Conservation (phyloP, 2,888 invertebrate genomes). For the Archips crataeganus region DNA sequence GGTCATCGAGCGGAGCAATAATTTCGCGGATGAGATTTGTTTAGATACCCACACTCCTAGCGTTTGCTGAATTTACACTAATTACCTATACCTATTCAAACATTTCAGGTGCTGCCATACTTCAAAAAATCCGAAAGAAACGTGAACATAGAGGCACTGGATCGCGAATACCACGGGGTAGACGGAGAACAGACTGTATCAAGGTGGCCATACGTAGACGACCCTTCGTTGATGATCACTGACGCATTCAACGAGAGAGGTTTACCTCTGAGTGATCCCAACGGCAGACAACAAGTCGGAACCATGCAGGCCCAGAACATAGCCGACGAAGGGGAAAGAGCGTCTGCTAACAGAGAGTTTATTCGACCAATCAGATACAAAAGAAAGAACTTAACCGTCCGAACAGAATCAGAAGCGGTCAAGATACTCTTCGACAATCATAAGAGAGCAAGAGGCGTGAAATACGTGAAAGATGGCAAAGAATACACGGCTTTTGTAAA, state of each 20-base stretch:
- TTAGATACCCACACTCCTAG: no score
- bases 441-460: slow-evolving; percentile 65
- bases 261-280: slow-evolving; percentile 84
- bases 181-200: slow-evolving; percentile 87
- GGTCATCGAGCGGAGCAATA: no score
- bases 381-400: slow-evolving; percentile 79
- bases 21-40: no score
- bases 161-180: slow-evolving; percentile 84
- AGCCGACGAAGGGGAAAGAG: slow-evolving; percentile 81
- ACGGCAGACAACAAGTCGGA: slow-evolving; percentile 82
- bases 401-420: slow-evolving; percentile 80
- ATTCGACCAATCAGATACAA: slow-evolving; percentile 87
- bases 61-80: no score
- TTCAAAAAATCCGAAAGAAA: slow-evolving; percentile 88
- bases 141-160: slow-evolving; percentile 75
- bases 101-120: slow-evolving; percentile 86
- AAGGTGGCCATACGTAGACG: slow-evolving; percentile 86
- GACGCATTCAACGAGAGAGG: slow-evolving; percentile 86
- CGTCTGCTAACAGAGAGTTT: slow-evolving; percentile 88
- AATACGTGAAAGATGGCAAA: slow-evolving; percentile 55
- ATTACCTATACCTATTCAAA: not conserved
- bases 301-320: slow-evolving; percentile 86
- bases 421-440: slow-evolving; percentile 83
- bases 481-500: slow-evolving; percentile 58
- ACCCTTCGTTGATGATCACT: slow-evolving; percentile 81